These are phyloP conservation scores for Ctenopoma multispine DNA, from an alignment of 2,797 vertebrate species.

Conservation along the genomic window DNA sequence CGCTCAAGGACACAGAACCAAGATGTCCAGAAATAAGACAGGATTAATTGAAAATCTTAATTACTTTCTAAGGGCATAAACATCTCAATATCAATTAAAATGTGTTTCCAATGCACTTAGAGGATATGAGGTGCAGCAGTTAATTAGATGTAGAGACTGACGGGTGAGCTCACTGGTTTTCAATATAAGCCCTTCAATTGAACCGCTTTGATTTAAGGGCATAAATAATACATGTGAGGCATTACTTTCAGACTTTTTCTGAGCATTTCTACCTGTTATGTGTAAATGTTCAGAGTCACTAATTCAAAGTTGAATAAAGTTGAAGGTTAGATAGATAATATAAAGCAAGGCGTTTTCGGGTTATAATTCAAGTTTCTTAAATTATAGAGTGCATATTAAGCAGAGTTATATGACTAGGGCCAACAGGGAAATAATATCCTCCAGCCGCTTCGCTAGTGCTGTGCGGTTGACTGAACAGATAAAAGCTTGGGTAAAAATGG, in stretches of 20 bases:
- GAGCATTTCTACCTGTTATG: conserved; percentile 75
- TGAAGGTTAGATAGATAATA: conserved; percentile 86
- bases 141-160: conserved; percentile 88
- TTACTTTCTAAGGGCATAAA: conserved; percentile 90
- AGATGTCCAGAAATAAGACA: conserved; percentile 89
- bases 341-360: conserved; percentile 80
- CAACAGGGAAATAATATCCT: conserved; percentile 90
- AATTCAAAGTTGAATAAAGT: conserved; percentile 87
- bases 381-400: conserved; percentile 90
- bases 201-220: conserved; percentile 80
- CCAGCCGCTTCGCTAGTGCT: conserved; percentile 84
- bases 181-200: conserved; percentile 83
- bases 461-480: conserved; percentile 87
- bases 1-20: conserved; percentile 86
- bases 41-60: conserved; percentile 91
- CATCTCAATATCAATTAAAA: conserved; percentile 91
- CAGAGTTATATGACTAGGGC: conserved; percentile 87
- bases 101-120: conserved; percentile 85
- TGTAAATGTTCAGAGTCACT: conserved; percentile 78
- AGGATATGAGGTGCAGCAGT: conserved; percentile 86
- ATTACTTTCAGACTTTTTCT: conserved; percentile 69
- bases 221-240: conserved; percentile 85
- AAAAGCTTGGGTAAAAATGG: conserved; percentile 86
- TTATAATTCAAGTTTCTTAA: conserved; percentile 87
- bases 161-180: conserved; percentile 81